Evolutionary conservation across 2,797 vertebrate species (phyloP).

Genomic region (Chiroxiphia lanceolata): DNA sequence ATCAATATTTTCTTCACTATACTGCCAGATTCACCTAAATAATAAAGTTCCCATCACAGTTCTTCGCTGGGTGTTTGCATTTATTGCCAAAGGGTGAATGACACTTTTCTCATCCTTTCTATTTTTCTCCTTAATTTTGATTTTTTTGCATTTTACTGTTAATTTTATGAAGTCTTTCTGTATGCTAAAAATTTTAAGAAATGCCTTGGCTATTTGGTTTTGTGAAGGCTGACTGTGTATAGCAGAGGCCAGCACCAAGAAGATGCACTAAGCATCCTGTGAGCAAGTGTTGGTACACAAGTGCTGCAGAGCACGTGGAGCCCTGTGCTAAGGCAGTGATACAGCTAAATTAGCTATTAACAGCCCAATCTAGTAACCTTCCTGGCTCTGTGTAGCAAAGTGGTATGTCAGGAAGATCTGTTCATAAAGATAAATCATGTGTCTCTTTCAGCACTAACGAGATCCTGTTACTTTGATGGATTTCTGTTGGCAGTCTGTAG

Average conservation of each 20-base stretch:
- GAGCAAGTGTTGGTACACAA: neutral
- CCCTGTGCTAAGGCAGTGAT: neutral
- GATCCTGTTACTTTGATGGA: conserved; percentile 17
- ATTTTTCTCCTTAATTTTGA: neutral
- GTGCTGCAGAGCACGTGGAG: neutral
- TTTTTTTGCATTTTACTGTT: neutral
- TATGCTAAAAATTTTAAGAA: neutral
- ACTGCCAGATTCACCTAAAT: neutral
- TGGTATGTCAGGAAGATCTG: neutral
- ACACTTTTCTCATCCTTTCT: neutral
- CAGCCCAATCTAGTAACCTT: neutral
- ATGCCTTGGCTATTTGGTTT: neutral
- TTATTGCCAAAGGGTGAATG: neutral
- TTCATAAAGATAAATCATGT: neutral
- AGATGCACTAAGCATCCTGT: neutral
- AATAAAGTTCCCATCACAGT: rapidly evolving
- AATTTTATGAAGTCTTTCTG: neutral
- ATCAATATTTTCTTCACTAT: neutral
- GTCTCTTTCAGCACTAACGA: neutral
- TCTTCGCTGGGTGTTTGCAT: neutral
- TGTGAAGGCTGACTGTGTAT: neutral
- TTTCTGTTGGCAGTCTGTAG: conserved; percentile 3
- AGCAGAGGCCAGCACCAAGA: neutral
- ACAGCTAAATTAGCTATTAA: neutral
- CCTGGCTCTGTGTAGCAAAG: neutral